Evolutionary conservation across 2,797 vertebrate genomes (phyloP).

Genomic region (Smutsia gigantea): DNA sequence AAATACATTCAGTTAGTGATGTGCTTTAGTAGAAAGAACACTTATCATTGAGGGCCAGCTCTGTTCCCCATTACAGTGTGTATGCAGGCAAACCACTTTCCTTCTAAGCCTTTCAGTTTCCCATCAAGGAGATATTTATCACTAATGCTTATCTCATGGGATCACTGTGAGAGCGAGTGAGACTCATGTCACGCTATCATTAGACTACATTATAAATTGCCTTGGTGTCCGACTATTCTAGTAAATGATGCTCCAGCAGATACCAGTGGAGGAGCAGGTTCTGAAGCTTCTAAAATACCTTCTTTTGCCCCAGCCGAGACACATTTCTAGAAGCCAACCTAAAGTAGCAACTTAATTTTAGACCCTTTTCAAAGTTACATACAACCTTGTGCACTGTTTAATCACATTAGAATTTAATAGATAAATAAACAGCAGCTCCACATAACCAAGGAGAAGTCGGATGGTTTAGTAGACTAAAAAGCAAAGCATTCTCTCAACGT

Average conservation of each 20-base stretch:
- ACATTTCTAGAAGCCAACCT: conserved; percentile 18
- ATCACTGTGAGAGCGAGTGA: background rate
- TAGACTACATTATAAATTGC: background rate
- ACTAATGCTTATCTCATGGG: background rate
- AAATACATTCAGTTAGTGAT: background rate
- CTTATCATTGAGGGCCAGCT: background rate
- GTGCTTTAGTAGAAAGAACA: background rate
- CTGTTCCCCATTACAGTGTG: background rate
- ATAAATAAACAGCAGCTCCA: background rate
- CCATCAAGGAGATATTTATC: background rate
- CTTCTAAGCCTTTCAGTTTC: background rate
- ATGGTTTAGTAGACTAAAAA: background rate
- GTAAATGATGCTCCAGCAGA: background rate
- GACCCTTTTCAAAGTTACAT: background rate
- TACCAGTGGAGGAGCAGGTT: background rate
- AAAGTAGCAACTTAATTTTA: background rate
- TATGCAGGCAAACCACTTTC: conserved; percentile 29
- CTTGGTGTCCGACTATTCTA: background rate
- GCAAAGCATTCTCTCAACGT: background rate
- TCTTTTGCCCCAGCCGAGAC: background rate
- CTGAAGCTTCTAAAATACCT: background rate
- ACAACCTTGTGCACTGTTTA: background rate
- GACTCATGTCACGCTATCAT: background rate
- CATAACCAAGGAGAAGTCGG: background rate
- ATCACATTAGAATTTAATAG: conserved; percentile 14